phyloP scores from a whole-genome alignment of 2,113 vertebrate genomes.

The Pampusana beccarii region DNA sequence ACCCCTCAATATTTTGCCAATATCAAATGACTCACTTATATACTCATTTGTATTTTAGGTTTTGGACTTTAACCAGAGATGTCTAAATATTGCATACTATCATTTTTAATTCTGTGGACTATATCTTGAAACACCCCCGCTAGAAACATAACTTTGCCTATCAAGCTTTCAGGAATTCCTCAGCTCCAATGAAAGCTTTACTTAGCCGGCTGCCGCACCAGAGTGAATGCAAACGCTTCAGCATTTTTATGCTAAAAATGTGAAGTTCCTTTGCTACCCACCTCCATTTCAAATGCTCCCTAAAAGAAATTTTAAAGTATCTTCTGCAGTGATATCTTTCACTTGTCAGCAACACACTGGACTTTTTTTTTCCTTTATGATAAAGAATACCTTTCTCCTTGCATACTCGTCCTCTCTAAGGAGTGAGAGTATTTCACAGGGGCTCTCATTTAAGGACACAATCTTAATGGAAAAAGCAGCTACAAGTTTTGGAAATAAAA shows the following conservation, averaged over 20 bases:
- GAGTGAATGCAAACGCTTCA: neutral
- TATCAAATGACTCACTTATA: neutral
- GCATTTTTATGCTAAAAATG: neutral
- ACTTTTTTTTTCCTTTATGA: neutral
- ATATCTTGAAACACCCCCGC: neutral
- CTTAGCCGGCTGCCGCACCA: neutral
- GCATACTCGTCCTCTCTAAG: neutral
- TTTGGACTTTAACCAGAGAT: constrained; percentile 1
- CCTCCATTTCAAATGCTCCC: neutral
- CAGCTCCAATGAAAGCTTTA: neutral
- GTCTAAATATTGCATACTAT: neutral
- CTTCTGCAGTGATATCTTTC: neutral
- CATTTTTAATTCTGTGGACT: neutral
- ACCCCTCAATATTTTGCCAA: neutral
- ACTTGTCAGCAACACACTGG: neutral
- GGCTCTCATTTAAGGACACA: neutral
- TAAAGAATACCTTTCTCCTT: neutral
- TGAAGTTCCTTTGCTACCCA: neutral
- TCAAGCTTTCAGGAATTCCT: neutral
- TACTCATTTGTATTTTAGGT: neutral
- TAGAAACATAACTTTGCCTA: neutral
- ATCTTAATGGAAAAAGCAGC: neutral
- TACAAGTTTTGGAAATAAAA: neutral
- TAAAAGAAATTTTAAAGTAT: neutral
- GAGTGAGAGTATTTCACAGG: neutral